Conservation (phyloP, 2,113 vertebrate genomes). For the Tretioscincus oriximinensis region DNA sequence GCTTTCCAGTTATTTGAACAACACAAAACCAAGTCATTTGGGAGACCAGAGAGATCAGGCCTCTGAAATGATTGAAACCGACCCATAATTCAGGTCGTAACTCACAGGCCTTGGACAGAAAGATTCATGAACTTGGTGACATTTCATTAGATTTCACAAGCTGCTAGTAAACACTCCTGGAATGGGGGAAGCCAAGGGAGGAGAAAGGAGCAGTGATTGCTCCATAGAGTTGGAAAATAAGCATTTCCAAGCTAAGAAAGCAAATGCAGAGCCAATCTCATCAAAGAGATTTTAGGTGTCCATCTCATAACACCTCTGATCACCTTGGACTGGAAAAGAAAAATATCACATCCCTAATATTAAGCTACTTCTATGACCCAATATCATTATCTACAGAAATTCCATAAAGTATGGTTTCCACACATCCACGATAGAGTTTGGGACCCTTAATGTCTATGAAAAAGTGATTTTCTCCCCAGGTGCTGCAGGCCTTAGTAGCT, state of each 20-base stretch:
- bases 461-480: too few species aligned
- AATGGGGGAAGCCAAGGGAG: neutral
- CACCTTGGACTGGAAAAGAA: too few species aligned
- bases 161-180: slow-evolving; percentile 12
- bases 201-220: neutral
- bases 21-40: neutral
- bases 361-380: too few species aligned
- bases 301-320: too few species aligned
- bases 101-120: slow-evolving; percentile 17
- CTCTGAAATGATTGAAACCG: slow-evolving; percentile 23
- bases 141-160: slow-evolving; percentile 34
- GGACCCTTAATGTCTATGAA: too few species aligned
- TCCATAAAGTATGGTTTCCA: too few species aligned
- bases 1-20: slow-evolving; percentile 22
- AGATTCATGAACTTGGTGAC: slow-evolving; percentile 31
- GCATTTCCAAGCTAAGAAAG: neutral
- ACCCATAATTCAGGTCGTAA: slow-evolving; percentile 27
- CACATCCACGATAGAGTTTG: too few species aligned
- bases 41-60: neutral
- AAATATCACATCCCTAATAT: too few species aligned
- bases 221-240: neutral
- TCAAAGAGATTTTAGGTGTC: neutral
- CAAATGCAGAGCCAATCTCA: neutral
- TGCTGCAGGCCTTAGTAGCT: too few species aligned
- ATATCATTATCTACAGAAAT: too few species aligned